Conservation (phyloP, 1,140 invertebrate genomes). For the Bombyx mori region ASM3026992v2 NC_085131.1:8231501-8232000, state of each 20-base stretch:
- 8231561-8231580: too few species aligned
- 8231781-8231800: slow-evolving; percentile 28
- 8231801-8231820: slow-evolving; percentile 51
- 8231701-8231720: slow-evolving; percentile 42
- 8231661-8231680: too few species aligned
- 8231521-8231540: too few species aligned
- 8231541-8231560: too few species aligned
- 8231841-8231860: slow-evolving; percentile 37
- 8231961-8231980: slow-evolving; percentile 6
- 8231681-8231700: too few species aligned
- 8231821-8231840: slow-evolving; percentile 46
- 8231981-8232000: too few species aligned
- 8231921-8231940: slow-evolving; percentile 9
- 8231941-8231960: not conserved
- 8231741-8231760: slow-evolving; percentile 34
- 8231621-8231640: too few species aligned
- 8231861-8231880: slow-evolving; percentile 13
- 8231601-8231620: too few species aligned
- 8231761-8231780: slow-evolving; percentile 44
- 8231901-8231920: slow-evolving; percentile 12
- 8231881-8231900: slow-evolving; percentile 18
- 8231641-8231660: too few species aligned
- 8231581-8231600: too few species aligned
- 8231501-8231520: too few species aligned
- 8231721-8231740: slow-evolving; percentile 35